These are phyloP conservation scores for Clivina fossor DNA, from an alignment of 2,888 invertebrate genomes.

Conservation along the genomic window DNA sequence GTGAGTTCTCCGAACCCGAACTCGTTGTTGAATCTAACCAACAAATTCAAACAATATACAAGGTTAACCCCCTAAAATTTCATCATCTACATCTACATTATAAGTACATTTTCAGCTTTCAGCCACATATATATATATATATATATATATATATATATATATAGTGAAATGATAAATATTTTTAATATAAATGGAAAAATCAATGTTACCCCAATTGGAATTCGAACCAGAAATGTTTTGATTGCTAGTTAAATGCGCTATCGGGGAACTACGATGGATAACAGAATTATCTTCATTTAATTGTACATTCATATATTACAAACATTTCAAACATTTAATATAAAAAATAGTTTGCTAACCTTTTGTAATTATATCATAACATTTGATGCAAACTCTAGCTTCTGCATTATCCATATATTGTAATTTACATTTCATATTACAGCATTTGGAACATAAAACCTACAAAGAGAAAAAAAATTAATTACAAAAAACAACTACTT, in stretches of 20 bases:
- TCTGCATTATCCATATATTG: constrained; percentile 75
- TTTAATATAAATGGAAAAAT: no score
- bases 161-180: no score
- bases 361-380: constrained; percentile 62
- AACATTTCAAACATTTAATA: no score
- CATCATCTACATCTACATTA: neutral
- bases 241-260: no score
- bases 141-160: no score
- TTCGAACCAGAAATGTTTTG: no score
- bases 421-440: constrained; percentile 69
- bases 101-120: no score
- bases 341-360: constrained; percentile 8
- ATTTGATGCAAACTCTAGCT: constrained; percentile 75
- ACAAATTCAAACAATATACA: constrained; percentile 9
- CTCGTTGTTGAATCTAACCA: constrained; percentile 38
- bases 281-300: no score
- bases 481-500: neutral
- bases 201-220: no score
- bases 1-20: constrained; percentile 45
- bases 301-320: no score
- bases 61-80: neutral
- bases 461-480: constrained; percentile 46
- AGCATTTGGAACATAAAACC: constrained; percentile 79
- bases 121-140: no score
- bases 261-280: no score